Evolutionary conservation across 2,888 invertebrate genomes (phyloP), one percentile per base, ranked within the genome.

Genomic region (Metallyticus violacea): DNA sequence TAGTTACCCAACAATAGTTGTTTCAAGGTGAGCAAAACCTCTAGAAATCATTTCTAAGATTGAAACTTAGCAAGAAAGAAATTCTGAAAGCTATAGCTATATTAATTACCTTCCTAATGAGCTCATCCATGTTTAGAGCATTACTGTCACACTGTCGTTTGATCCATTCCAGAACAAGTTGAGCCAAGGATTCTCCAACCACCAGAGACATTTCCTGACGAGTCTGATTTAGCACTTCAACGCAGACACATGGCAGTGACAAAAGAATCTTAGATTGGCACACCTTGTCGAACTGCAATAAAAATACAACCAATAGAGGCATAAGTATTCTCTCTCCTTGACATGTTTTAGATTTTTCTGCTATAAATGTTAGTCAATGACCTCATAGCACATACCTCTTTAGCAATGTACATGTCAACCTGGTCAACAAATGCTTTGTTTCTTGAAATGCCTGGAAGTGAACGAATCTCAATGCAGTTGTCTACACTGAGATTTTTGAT

Each of bases 171-270:
- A 95, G 91, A 6, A 95, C 94, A 88, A 95, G 91, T 81, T 93
- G 93, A 89, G 95, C 94, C 85, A 95, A 91, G 29, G 94, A 94
- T 86, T 92, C 93, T 87, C 93, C 93, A 90, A 89, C 91, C 91
- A 93, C 91, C 90, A 91, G 89, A 78, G 90, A 94, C 93, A 95
- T 95, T 90, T 95, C 95, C 88, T 95, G 94, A 89, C 94, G 93
- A 25, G 95, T 94, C 90, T 95, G 95, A 90, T 96, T 96, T 89
- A 97, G 92, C 88, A 97, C 94, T 91, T 97, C 96, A 87, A 97
- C 94, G 89, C 94, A 94, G 81, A 96, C 93, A 90, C 95, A 94
- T 22, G 95, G 95, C 89, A 97, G 92, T 79, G 94, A 92, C 86
- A 94, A 93, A 87, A 96, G 92, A 86, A 94, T 94, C 86, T 95